These are phyloP conservation scores for Hyposoter didymator DNA, from an alignment of 2,888 invertebrate species.

Conservation along the genomic window DNA sequence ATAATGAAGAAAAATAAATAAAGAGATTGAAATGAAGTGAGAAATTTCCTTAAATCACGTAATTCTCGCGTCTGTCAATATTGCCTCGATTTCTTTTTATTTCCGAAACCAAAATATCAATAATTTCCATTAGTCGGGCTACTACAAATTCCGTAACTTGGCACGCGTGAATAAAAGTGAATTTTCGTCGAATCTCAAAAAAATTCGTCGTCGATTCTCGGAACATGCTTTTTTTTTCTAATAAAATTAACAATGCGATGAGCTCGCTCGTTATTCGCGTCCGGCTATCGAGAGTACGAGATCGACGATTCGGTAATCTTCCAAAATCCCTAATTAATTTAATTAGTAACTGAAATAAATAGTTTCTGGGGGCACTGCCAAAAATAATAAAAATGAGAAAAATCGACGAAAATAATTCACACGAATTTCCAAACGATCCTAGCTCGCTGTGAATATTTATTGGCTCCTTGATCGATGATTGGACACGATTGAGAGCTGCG, in stretches of 20 bases:
- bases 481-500: not conserved
- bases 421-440: constrained; percentile 28
- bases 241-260: not conserved
- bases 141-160: not conserved
- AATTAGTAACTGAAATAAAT: not conserved
- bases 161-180: not conserved
- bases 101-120: not conserved
- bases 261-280: not conserved
- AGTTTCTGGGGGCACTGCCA: not conserved
- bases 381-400: not conserved
- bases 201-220: not conserved
- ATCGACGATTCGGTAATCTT: not conserved
- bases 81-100: not conserved
- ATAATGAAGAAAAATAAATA: not conserved
- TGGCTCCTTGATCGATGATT: constrained; percentile 2
- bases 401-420: constrained; percentile 31
- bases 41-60: not conserved
- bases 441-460: constrained; percentile 37
- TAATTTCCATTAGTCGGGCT: not conserved
- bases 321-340: not conserved
- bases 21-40: not conserved
- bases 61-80: not conserved
- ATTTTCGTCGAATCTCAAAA: not conserved
- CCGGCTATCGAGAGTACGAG: not conserved
- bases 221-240: not conserved